Base-by-base conservation (phyloP, 2,797 vertebrate species). In the Masticophis lateralis region DNA sequence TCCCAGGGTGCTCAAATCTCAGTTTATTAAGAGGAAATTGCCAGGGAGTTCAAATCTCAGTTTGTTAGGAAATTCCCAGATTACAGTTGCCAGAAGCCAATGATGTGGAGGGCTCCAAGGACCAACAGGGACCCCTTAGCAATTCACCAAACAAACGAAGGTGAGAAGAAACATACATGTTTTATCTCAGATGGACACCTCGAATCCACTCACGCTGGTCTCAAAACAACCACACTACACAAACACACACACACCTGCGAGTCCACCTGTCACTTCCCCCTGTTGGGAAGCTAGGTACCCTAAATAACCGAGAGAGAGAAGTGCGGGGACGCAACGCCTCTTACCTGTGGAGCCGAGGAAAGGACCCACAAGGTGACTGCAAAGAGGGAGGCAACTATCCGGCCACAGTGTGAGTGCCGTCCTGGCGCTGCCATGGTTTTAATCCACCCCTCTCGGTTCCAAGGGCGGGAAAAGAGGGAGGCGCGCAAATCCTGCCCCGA, bases 321-420 rank as follows among this genome's bases (percentile, higher is more conserved):
- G 20, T 27, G n/a, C 28, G 13, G 79, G 25, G 59, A 53, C 1
- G 79, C 47, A 4, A 8, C 63, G 51, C 11, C 63, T 32, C 96
- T 94, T 97, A 97, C 97, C 96, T 97, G 96, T 91, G 94, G 91
- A 4, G 95, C 95, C 87, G 95, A 88, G 43, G 4, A 93, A 5
- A 97, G 94, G 88, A 96, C 92, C 66, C 89, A 95, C 96, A 95
- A 95, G 94, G 95, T 94, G 92, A 93, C 37, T 1, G 92, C 12
- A 47, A 96, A 79, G 89, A 96, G 47, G 27, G 61, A 61, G 88
- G 90, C 94, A 93, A 90, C 63, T n/a, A 74, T 37, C 51, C 94
- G 28, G 91, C 5, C 22, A 66, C 56, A 87, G 10, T 8, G 88
- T 10, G 20, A 0, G 51, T 37, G 86, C 88, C 43, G 91, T 86